phyloP scores from a whole-genome alignment of 2,113 vertebrate species.

The Gobio gobio region DNA sequence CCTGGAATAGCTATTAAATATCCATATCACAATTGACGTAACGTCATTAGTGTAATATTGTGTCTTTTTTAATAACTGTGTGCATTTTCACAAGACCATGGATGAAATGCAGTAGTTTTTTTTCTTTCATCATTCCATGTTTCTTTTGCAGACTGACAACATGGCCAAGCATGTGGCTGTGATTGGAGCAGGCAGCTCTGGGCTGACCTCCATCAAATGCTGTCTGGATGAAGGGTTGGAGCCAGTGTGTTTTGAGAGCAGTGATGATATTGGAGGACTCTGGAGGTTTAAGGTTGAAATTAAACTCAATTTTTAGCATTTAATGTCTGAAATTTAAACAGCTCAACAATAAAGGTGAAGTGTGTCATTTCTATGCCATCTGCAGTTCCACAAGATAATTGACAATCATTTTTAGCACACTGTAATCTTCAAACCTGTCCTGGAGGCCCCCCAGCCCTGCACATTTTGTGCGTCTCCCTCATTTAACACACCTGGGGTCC shows the following conservation, averaged over 20 bases:
- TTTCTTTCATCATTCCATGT: not conserved
- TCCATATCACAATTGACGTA: not conserved
- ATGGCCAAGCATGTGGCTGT: slow-evolving; percentile 78
- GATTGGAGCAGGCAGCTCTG: slow-evolving; percentile 82
- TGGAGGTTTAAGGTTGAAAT: slow-evolving; percentile 84
- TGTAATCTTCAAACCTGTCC: not conserved
- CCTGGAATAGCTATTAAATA: not conserved
- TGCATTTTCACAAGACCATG: not conserved
- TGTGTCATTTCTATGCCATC: not conserved
- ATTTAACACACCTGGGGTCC: too few relatives aligned
- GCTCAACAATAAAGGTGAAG: not conserved
- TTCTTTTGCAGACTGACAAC: not conserved
- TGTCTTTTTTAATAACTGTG: not conserved
- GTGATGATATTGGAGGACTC: slow-evolving; percentile 82
- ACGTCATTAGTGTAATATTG: not conserved
- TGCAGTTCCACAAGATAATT: not conserved
- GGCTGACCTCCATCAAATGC: slow-evolving; percentile 83
- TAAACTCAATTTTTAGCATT: not conserved
- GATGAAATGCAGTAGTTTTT: too few relatives aligned
- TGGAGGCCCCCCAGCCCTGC: too few relatives aligned
- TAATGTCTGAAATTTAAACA: not conserved
- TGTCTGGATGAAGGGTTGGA: slow-evolving; percentile 89
- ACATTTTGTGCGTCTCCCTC: too few relatives aligned
- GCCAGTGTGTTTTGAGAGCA: slow-evolving; percentile 88
- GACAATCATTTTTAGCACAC: not conserved